Evolutionary conservation across 2,797 vertebrate species (phyloP).

Genomic region (Parambassis ranga): DNA sequence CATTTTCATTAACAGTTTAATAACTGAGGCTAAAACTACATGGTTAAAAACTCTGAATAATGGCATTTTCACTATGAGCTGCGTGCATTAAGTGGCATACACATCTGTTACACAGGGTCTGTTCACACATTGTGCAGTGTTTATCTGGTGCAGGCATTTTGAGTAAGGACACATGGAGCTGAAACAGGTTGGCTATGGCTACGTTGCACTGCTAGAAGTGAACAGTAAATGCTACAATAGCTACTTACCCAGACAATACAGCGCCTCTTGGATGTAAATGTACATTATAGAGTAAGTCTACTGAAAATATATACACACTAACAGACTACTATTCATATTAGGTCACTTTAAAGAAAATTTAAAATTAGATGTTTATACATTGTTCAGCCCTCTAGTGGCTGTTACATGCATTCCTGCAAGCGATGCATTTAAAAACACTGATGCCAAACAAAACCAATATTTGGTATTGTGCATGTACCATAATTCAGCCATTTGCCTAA

Average conservation of each 20-base stretch:
- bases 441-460: background rate
- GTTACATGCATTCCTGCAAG: background rate
- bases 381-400: background rate
- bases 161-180: slow-evolving; percentile 3
- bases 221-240: slow-evolving; percentile 13
- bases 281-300: background rate
- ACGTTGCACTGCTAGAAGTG: background rate
- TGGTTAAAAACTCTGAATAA: slow-evolving; percentile 20
- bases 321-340: background rate
- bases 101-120: slow-evolving; percentile 9
- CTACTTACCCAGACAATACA: background rate
- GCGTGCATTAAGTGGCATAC: slow-evolving; percentile 61
- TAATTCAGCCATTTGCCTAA: background rate
- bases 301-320: background rate
- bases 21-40: slow-evolving; percentile 32
- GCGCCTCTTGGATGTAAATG: background rate
- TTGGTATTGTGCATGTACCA: background rate
- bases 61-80: slow-evolving; percentile 35
- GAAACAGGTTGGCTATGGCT: background rate
- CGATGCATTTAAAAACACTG: background rate
- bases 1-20: slow-evolving; percentile 42
- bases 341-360: background rate
- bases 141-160: slow-evolving; percentile 2
- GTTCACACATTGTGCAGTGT: slow-evolving; percentile 32
- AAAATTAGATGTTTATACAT: background rate